phyloP scores from a whole-genome alignment of 2,888 invertebrate genomes.

The Scaptomyza reducta region DNA sequence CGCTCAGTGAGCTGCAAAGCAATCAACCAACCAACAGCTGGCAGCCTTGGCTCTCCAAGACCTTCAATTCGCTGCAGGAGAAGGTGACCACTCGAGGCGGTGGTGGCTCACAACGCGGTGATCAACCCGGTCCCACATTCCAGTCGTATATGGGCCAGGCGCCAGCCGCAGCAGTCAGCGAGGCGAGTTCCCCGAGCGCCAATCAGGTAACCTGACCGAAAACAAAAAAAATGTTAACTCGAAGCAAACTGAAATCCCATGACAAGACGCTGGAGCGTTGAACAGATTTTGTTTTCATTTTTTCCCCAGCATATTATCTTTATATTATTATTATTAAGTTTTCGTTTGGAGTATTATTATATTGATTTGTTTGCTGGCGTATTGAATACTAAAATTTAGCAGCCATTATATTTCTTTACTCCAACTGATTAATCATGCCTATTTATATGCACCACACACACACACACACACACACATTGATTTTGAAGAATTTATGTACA shows the following conservation, averaged over 20 bases:
- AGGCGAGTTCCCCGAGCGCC: conserved; percentile 81
- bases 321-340: conserved; percentile 39
- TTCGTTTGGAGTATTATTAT: conserved; percentile 34
- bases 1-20: conserved; percentile 90
- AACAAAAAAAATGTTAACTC: conserved; percentile 7
- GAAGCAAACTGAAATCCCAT: conserved; percentile 21
- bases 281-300: conserved; percentile 24
- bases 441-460: conserved; percentile 39
- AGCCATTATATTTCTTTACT: conserved; percentile 23
- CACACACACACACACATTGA: conserved; percentile 11
- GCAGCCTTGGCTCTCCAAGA: conserved; percentile 98
- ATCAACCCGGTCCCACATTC: conserved; percentile 81
- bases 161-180: conserved; percentile 74
- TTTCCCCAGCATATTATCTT: conserved; percentile 35
- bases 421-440: conserved; percentile 40
- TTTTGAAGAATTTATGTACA: conserved; percentile 36
- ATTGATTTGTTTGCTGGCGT: conserved; percentile 22
- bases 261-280: conserved; percentile 41
- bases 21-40: conserved; percentile 86
- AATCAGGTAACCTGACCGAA: conserved; percentile 82
- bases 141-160: conserved; percentile 82
- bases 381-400: conserved; percentile 22
- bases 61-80: conserved; percentile 86
- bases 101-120: conserved; percentile 44
- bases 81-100: conserved; percentile 81